A percentile compares a stretch with the other conserved stretches of the same genome.
Evolutionary conservation across 2,888 invertebrate species (phyloP).

Genomic region (Lepidonotus clava): DNA sequence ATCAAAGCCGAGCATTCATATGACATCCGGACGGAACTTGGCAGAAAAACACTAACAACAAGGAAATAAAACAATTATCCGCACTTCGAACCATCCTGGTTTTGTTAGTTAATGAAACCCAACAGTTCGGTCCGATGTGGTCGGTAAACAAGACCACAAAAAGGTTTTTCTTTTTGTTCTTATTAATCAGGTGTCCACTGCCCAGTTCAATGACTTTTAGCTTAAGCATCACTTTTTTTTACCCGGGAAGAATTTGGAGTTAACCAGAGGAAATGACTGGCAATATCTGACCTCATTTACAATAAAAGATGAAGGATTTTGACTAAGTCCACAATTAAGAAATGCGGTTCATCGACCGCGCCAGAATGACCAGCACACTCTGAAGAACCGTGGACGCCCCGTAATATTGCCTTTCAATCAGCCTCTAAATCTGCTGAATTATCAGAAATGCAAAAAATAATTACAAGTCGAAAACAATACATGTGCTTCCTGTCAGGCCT

Average conservation of each 20-base stretch:
- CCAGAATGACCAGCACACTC: background rate
- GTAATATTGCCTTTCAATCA: background rate
- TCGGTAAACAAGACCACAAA: constrained; percentile 1
- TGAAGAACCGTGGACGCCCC: background rate
- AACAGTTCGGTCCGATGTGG: background rate
- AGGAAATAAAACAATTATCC: background rate
- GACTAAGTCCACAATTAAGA: too few relatives aligned
- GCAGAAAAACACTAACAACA: too few relatives aligned
- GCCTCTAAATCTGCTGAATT: background rate
- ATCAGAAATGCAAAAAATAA: background rate
- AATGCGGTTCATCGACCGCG: too few relatives aligned
- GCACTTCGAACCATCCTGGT: background rate
- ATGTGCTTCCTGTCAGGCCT: background rate
- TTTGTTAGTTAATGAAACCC: background rate
- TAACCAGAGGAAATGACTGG: too few relatives aligned
- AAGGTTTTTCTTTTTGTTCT: background rate
- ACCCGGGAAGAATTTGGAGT: too few relatives aligned
- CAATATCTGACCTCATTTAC: too few relatives aligned
- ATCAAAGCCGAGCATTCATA: too few relatives aligned
- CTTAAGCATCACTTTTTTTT: background rate
- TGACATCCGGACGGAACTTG: too few relatives aligned
- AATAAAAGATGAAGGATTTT: too few relatives aligned
- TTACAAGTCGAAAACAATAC: background rate
- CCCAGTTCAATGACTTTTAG: background rate
- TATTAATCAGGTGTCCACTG: background rate